Percentiles rank a stretch among this genome's conserved stretches.
Conservation (phyloP, 2,888 invertebrate species). For the Scaptomyza cyrtandrae region DNA sequence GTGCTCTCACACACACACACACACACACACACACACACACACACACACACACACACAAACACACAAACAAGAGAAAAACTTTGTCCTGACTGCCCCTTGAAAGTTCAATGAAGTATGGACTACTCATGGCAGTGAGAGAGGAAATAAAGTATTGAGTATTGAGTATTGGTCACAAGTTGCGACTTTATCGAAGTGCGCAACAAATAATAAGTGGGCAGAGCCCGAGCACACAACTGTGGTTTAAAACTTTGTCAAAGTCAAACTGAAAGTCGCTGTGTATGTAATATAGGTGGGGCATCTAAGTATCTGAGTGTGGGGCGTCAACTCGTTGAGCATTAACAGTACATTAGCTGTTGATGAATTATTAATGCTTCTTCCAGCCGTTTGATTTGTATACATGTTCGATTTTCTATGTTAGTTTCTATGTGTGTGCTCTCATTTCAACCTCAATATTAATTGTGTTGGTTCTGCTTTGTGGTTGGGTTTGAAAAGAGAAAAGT, state of each 20-base stretch:
- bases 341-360: slow-evolving; percentile 68
- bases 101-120: slow-evolving; percentile 72
- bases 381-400: slow-evolving; percentile 43
- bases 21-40: slow-evolving; percentile 1
- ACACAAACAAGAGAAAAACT: slow-evolving; percentile 43
- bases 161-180: slow-evolving; percentile 43
- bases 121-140: slow-evolving; percentile 38
- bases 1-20: slow-evolving; percentile 4
- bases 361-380: slow-evolving; percentile 66
- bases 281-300: slow-evolving; percentile 8
- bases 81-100: slow-evolving; percentile 59
- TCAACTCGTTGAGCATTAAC: slow-evolving; percentile 61
- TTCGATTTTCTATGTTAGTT: background rate
- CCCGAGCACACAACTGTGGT: slow-evolving; percentile 9
- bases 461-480: slow-evolving; percentile 31
- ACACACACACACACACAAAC: slow-evolving; percentile 1
- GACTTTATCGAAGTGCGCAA: slow-evolving; percentile 48
- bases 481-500: slow-evolving; percentile 21
- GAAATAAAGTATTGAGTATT: slow-evolving; percentile 9
- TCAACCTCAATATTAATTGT: slow-evolving; percentile 47
- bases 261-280: slow-evolving; percentile 55
- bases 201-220: slow-evolving; percentile 54
- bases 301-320: slow-evolving; percentile 24
- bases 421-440: background rate
- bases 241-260: slow-evolving; percentile 73